Percentiles rank a stretch among this genome's conserved stretches.
Conservation (phyloP, 2,113 vertebrate species). For the Cisticola juncidis region DNA sequence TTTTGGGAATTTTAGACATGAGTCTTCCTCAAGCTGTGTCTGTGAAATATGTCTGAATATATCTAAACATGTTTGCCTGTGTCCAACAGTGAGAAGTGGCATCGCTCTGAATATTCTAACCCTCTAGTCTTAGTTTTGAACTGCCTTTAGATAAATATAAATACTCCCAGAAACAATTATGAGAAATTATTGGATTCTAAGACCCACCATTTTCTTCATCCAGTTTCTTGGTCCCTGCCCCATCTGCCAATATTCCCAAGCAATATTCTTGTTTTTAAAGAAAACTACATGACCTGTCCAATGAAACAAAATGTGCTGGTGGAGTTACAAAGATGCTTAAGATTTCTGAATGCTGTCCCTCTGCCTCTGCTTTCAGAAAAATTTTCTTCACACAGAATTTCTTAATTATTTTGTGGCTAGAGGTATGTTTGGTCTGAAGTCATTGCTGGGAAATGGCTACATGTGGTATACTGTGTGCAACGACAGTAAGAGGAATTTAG, state of each 20-base stretch:
- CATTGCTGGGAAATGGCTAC: not conserved
- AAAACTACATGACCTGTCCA: not conserved
- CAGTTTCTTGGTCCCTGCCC: not conserved
- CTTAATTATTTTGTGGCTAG: not conserved
- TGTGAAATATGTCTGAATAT: not conserved
- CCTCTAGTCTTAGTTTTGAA: not conserved
- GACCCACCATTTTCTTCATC: not conserved
- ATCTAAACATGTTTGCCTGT: not conserved
- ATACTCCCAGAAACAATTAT: not conserved
- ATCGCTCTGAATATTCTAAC: not conserved
- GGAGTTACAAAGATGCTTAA: not conserved
- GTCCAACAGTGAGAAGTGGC: not conserved
- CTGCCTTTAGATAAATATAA: not conserved
- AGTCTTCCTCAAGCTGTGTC: not conserved
- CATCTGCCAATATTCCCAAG: not conserved
- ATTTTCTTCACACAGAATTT: not conserved
- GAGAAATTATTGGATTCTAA: not conserved
- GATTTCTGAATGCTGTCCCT: not conserved
- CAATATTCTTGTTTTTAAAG: not conserved
- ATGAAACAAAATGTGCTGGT: not conserved
- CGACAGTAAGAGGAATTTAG: not conserved
- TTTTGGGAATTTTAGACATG: not conserved
- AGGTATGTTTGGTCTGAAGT: not conserved
- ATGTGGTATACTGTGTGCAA: not conserved
- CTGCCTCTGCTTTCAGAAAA: not conserved